Percentiles rank a stretch among this genome's conserved stretches.
Evolutionary conservation across 2,113 vertebrate genomes (phyloP).

Genomic region (Carettochelys insculpta): DNA sequence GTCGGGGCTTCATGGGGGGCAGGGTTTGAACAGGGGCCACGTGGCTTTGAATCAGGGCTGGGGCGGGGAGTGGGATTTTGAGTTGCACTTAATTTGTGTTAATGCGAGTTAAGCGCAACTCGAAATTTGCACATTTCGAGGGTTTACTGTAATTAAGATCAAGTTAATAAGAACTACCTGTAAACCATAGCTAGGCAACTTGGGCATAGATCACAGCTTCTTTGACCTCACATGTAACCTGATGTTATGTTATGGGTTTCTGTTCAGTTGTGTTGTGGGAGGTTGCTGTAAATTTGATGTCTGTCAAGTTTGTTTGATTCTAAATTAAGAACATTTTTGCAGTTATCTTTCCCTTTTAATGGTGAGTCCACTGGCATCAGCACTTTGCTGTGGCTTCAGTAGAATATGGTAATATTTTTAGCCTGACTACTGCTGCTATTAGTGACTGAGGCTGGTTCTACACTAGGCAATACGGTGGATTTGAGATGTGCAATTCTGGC

Average conservation of each 20-base stretch:
- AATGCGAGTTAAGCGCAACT: no score
- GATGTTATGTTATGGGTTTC: background rate
- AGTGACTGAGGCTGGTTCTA: background rate
- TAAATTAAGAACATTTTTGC: background rate
- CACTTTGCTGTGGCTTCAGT: background rate
- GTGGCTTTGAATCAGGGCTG: no score
- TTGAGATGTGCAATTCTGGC: no score
- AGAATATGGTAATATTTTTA: background rate
- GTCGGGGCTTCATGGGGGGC: no score
- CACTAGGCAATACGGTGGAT: no score
- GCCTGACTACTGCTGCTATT: background rate
- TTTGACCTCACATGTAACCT: background rate
- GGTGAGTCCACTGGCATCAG: background rate
- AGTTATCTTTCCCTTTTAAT: background rate
- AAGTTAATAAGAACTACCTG: background rate
- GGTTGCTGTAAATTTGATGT: background rate
- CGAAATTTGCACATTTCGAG: no score
- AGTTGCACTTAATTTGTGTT: no score
- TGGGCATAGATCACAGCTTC: background rate
- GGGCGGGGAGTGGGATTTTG: no score
- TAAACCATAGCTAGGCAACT: background rate
- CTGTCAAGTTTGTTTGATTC: slow-evolving; percentile 1
- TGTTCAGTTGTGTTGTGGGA: background rate
- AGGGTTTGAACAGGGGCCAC: no score
- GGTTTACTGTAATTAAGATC: background rate